phyloP scores from a whole-genome alignment of 2,797 vertebrate genomes.

The Capromys pilorides region DNA sequence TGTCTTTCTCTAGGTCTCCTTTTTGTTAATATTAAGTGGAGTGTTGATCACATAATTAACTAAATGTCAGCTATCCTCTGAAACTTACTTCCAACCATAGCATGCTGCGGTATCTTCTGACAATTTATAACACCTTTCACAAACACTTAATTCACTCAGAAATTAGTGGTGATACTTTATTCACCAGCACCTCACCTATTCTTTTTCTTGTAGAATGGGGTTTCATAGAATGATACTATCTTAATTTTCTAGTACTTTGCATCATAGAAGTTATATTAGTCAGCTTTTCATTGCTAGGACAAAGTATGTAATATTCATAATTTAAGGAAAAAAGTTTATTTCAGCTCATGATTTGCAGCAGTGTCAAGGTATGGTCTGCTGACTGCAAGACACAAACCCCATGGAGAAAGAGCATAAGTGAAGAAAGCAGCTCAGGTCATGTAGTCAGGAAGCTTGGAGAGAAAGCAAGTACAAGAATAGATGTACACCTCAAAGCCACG shows the following conservation, averaged over 20 bases:
- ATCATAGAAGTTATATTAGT: neutral
- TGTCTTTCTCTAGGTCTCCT: neutral
- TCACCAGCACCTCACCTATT: neutral
- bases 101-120: neutral
- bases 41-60: constrained; percentile 37
- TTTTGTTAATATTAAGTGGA: constrained; percentile 16
- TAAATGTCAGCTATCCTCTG: neutral
- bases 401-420: neutral
- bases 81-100: neutral
- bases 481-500: neutral
- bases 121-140: neutral
- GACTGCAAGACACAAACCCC: neutral
- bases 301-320: neutral
- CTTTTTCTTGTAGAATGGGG: neutral
- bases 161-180: neutral
- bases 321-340: neutral
- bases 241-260: neutral
- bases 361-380: neutral
- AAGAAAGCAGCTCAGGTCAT: neutral
- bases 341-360: neutral
- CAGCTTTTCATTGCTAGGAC: neutral
- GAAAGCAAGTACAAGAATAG: neutral
- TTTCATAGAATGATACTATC: neutral
- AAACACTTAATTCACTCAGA: neutral
- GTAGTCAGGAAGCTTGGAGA: neutral